Percentiles rank a stretch among this genome's conserved stretches.
phyloP scores from a whole-genome alignment of 1,140 invertebrate species.

The Eufriesea mexicana region DNA sequence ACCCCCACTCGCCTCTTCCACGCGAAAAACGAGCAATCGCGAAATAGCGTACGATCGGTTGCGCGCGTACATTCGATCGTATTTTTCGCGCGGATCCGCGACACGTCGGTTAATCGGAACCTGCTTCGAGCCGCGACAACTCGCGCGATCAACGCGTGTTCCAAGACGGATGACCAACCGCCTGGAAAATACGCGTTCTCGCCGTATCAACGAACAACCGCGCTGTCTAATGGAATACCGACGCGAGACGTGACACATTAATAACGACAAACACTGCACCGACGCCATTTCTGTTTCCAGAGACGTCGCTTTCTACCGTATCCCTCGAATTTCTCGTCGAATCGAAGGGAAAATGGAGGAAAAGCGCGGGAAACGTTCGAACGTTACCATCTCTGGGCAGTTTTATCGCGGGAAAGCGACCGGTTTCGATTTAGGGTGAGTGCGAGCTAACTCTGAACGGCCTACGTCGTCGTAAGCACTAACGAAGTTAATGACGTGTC shows the following conservation, averaged over 20 bases:
- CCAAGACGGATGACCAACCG: constrained; percentile 5
- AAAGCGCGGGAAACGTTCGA: too few relatives aligned
- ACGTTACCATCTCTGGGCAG: not conserved
- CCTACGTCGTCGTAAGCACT: constrained; percentile 67
- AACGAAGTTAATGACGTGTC: constrained; percentile 80
- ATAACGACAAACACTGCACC: not conserved
- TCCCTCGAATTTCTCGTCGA: not conserved
- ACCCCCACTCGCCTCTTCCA: not conserved
- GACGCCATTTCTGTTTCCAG: not conserved
- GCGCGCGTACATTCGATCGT: constrained; percentile 34
- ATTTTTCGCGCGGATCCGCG: not conserved
- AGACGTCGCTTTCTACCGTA: not conserved
- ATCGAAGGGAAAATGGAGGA: not conserved
- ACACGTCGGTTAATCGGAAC: constrained; percentile 31
- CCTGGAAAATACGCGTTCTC: constrained; percentile 1
- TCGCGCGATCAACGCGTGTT: not conserved
- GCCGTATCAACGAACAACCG: not conserved
- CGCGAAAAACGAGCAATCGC: not conserved
- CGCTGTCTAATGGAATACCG: constrained; percentile 40
- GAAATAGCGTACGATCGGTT: not conserved
- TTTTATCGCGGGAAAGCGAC: constrained; percentile 24
- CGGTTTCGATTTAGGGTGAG: constrained; percentile 49
- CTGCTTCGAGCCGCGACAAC: not conserved
- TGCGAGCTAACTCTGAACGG: constrained; percentile 46
- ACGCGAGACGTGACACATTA: not conserved